Conservation (phyloP, 2,797 vertebrate species). For the Propithecus deckenii region DNA sequence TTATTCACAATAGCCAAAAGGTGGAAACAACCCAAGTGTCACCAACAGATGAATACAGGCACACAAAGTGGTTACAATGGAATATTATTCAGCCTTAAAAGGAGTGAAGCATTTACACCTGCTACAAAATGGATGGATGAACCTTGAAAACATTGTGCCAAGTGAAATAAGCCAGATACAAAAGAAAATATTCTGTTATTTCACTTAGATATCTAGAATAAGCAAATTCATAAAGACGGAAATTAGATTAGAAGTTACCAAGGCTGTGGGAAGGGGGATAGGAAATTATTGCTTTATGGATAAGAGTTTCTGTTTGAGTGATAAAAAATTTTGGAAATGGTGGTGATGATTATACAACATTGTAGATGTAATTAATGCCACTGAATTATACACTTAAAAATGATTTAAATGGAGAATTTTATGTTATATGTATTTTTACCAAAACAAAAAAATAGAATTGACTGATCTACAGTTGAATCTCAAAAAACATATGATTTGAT, state of each 20-base stretch:
- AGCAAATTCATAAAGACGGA: not conserved
- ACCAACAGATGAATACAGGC: not conserved
- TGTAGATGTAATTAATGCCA: not conserved
- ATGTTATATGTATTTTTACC: not conserved
- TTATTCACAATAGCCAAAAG: not conserved
- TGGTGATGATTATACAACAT: not conserved
- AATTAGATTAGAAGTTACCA: not conserved
- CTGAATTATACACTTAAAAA: not conserved
- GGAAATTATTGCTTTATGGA: not conserved
- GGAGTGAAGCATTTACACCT: not conserved
- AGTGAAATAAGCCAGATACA: not conserved
- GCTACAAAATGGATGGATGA: not conserved
- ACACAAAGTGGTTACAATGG: not conserved
- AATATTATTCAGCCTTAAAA: conserved; percentile 13
- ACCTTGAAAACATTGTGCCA: not conserved
- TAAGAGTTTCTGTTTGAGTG: not conserved
- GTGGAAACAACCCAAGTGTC: not conserved
- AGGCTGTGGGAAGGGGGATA: not conserved
- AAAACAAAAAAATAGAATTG: not conserved
- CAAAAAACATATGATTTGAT: not conserved
- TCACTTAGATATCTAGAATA: not conserved
- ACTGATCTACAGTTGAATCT: not conserved
- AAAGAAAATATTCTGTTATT: not conserved
- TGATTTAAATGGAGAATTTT: not conserved
- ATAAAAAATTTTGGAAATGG: not conserved